These are phyloP conservation scores for Tineola bisselliella DNA, from an alignment of 2,888 invertebrate genomes.

Conservation along the genomic window DNA sequence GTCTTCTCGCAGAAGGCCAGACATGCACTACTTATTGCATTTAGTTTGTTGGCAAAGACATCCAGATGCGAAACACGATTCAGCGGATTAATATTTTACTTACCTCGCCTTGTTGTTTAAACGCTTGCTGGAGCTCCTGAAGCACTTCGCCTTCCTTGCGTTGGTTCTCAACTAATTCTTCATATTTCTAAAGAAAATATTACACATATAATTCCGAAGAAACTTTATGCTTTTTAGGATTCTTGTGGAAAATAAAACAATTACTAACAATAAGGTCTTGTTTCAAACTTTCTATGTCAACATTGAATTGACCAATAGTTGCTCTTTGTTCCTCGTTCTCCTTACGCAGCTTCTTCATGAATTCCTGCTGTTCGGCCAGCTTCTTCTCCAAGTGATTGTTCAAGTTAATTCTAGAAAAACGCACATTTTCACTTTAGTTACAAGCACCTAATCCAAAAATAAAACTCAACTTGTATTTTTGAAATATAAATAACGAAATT, in stretches of 20 bases:
- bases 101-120: background rate
- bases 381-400: too few species aligned
- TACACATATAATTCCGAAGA: too few species aligned
- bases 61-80: too few species aligned
- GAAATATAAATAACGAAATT: too few species aligned
- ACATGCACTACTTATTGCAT: too few species aligned
- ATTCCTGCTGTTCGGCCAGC: slow-evolving; percentile 27
- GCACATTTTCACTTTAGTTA: background rate
- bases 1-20: too few species aligned
- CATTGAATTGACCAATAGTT: background rate
- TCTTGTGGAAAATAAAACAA: too few species aligned
- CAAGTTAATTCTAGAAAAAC: too few species aligned
- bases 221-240: background rate
- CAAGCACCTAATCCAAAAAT: too few species aligned
- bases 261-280: background rate
- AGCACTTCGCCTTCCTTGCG: background rate
- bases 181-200: background rate
- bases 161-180: background rate
- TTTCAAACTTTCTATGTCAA: background rate
- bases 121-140: background rate
- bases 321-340: slow-evolving; percentile 26
- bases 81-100: too few species aligned
- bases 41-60: too few species aligned
- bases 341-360: slow-evolving; percentile 24
- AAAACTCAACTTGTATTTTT: too few species aligned